phyloP scores from a whole-genome alignment of 2,113 vertebrate species.

The Psettodes erumei region DNA sequence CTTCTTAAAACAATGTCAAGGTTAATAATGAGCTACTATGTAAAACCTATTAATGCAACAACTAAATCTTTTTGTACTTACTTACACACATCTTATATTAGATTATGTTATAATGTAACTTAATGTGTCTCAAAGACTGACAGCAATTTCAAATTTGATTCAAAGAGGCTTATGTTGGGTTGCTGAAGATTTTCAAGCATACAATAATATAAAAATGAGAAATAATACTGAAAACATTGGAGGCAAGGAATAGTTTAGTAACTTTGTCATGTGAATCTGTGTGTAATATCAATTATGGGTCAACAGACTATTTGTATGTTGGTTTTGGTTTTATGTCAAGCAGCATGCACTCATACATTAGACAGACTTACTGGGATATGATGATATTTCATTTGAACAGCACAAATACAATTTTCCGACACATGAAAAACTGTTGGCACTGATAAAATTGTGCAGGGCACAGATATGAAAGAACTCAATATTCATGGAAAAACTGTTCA shows the following conservation, averaged over 20 bases:
- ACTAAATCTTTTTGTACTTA: not conserved
- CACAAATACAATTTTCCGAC: slow-evolving; percentile 40
- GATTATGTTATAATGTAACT: not conserved
- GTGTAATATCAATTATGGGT: no score
- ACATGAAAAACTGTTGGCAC: slow-evolving; percentile 24
- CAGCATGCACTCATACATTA: not conserved
- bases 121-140: not conserved
- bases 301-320: not conserved
- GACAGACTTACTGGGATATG: not conserved
- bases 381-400: slow-evolving; percentile 27
- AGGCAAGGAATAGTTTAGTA: not conserved
- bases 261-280: no score
- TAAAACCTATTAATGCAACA: not conserved
- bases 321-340: not conserved
- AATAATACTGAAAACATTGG: not conserved
- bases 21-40: not conserved
- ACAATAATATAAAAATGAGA: not conserved
- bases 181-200: not conserved
- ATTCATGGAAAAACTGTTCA: slow-evolving; percentile 81
- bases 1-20: not conserved
- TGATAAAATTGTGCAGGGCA: slow-evolving; percentile 34
- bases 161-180: not conserved
- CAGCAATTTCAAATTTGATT: not conserved
- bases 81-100: not conserved
- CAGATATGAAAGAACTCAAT: slow-evolving; percentile 73